Percentiles rank a stretch among this genome's conserved stretches.
Conservation (phyloP, 2,113 vertebrate genomes). For the Zosterops japonicus region DNA sequence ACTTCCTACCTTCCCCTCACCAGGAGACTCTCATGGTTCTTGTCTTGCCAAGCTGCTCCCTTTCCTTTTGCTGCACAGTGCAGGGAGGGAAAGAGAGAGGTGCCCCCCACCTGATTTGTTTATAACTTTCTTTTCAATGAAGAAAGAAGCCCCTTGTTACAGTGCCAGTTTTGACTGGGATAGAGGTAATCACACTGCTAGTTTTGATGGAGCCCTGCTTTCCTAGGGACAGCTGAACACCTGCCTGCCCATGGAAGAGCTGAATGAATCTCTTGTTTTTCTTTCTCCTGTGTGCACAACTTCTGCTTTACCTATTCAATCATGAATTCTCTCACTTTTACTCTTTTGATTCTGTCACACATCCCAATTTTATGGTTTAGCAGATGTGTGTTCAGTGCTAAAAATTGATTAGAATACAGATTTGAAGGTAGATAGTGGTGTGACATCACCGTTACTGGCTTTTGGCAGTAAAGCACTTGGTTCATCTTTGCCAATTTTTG, state of each 20-base stretch:
- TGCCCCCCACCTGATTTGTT: neutral
- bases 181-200: too few species aligned
- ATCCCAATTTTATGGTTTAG: neutral
- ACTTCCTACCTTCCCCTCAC: neutral
- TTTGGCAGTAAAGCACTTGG: conserved; percentile 3
- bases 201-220: neutral
- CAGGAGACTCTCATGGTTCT: neutral
- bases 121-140: neutral
- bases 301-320: neutral
- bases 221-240: neutral
- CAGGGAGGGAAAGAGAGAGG: neutral
- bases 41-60: neutral
- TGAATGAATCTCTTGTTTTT: neutral
- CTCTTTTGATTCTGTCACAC: neutral
- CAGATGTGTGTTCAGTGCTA: neutral
- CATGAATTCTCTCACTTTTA: neutral
- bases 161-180: neutral
- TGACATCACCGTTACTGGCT: neutral
- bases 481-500: neutral
- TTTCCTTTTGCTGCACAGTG: neutral
- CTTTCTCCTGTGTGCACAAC: neutral
- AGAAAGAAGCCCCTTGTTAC: neutral
- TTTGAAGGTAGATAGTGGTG: neutral
- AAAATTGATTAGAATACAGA: neutral
- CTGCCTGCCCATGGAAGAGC: neutral